A percentile compares a stretch with the other conserved stretches of the same genome.
Evolutionary conservation across 2,888 invertebrate species (phyloP).

Genomic region (Oconnorella tubifera): DNA sequence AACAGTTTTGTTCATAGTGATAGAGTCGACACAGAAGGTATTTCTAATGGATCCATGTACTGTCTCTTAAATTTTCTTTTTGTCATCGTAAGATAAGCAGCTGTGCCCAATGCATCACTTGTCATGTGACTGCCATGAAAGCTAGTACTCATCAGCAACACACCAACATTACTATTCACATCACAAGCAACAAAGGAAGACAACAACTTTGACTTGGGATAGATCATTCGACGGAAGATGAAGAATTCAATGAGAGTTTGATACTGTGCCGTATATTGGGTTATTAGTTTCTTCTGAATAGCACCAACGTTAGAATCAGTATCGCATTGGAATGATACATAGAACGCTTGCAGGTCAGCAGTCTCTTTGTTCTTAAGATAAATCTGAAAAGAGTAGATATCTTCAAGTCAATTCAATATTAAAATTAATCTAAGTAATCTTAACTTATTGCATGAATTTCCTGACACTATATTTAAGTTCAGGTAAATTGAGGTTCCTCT

Average conservation of each 20-base stretch:
- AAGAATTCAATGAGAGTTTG: slow-evolving; percentile 20
- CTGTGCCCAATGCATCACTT: not conserved
- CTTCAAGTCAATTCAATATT: no score
- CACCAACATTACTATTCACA: not conserved
- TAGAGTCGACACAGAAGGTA: not conserved
- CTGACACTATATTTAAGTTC: no score
- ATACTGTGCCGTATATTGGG: slow-evolving; percentile 5
- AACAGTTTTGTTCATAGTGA: not conserved
- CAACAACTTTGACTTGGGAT: slow-evolving; percentile 2
- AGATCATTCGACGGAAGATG: slow-evolving; percentile 6
- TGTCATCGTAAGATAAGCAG: not conserved
- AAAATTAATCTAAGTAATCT: no score
- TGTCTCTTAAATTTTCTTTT: not conserved
- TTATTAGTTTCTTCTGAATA: slow-evolving; percentile 19
- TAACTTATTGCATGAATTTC: no score
- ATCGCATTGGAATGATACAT: slow-evolving; percentile 19
- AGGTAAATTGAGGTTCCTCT: no score
- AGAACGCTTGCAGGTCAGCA: slow-evolving; percentile 42
- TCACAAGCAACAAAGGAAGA: slow-evolving; percentile 2
- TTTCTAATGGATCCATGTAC: not conserved
- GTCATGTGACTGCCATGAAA: not conserved
- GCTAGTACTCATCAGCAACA: not conserved
- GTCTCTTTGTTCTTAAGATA: not conserved
- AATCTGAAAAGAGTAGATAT: no score
- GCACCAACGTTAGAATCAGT: slow-evolving; percentile 7